A percentile compares a stretch with the other conserved stretches of the same genome.
Evolutionary conservation across 2,888 invertebrate species (phyloP).

Genomic region (Hyles lineata): DNA sequence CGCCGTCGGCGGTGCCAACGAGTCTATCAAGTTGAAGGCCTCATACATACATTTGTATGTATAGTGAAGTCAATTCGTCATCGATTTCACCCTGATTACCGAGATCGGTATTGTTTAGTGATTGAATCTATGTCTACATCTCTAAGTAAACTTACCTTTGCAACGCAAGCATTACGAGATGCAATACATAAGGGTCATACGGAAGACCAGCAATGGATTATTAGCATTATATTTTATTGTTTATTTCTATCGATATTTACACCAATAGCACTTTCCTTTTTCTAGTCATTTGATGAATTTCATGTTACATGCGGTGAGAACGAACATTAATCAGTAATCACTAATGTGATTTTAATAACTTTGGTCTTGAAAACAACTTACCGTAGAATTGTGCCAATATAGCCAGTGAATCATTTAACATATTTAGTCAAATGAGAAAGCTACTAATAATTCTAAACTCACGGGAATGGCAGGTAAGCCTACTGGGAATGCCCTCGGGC

Average conservation of each 20-base stretch:
- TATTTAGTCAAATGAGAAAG: not conserved
- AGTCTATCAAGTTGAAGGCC: conserved; percentile 27
- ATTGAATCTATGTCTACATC: not conserved
- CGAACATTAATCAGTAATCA: too few species aligned
- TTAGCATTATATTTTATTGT: too few species aligned
- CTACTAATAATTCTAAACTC: not conserved
- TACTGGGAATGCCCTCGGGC: not conserved
- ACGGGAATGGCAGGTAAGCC: not conserved
- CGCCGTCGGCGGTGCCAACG: not conserved
- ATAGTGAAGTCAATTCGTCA: conserved; percentile 5
- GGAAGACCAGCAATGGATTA: too few species aligned
- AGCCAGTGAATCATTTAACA: not conserved
- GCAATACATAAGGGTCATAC: too few species aligned
- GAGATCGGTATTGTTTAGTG: not conserved
- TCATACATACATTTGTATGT: not conserved
- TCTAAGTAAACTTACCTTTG: too few species aligned
- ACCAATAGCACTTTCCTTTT: too few species aligned
- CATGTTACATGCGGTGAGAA: too few species aligned
- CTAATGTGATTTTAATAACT: too few species aligned
- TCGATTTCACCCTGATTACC: not conserved
- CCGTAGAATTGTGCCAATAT: not conserved
- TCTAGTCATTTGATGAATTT: too few species aligned
- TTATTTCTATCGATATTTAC: too few species aligned
- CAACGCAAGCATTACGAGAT: too few species aligned
- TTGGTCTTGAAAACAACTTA: not conserved